A percentile compares a stretch with the other conserved stretches of the same genome.
These are phyloP conservation scores for Cardiocondyla obscurior DNA, from an alignment of 1,140 invertebrate genomes.

Conservation along the genomic window DNA sequence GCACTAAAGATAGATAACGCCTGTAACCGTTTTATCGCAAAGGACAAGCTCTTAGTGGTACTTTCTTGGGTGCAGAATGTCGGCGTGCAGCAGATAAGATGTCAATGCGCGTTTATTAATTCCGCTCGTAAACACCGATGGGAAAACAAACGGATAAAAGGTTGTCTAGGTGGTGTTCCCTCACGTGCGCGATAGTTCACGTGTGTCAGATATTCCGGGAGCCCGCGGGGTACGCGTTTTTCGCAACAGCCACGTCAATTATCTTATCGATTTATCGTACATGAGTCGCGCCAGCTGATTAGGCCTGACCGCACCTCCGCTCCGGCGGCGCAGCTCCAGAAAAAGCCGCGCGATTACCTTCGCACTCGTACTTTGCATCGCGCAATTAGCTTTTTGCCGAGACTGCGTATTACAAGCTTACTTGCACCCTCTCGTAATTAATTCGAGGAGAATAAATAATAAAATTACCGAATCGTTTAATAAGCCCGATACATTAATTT, in stretches of 20 bases:
- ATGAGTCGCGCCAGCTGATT: slow-evolving; percentile 4
- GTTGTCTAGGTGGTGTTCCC: background rate
- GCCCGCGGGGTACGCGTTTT: slow-evolving; percentile 36
- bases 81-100: slow-evolving; percentile 24
- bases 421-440: background rate
- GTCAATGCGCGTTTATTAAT: slow-evolving; percentile 54
- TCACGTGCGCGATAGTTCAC: slow-evolving; percentile 2
- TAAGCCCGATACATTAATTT: background rate
- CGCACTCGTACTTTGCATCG: background rate
- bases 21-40: slow-evolving; percentile 24
- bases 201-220: slow-evolving; percentile 31
- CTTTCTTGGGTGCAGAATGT: slow-evolving; percentile 34
- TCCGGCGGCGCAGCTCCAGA: background rate
- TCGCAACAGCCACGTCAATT: slow-evolving; percentile 67
- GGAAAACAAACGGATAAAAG: slow-evolving; percentile 41
- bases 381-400: background rate
- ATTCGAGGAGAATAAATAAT: background rate
- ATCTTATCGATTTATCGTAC: slow-evolving; percentile 66
- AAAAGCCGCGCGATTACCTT: slow-evolving; percentile 19
- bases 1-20: slow-evolving; percentile 44
- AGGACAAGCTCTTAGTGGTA: slow-evolving; percentile 9
- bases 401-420: background rate
- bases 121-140: slow-evolving; percentile 35
- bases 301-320: background rate
- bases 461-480: background rate